These are phyloP conservation scores for Drosophila mauritiana DNA, from an alignment of 1,140 invertebrate species.

Conservation along the genomic window DNA sequence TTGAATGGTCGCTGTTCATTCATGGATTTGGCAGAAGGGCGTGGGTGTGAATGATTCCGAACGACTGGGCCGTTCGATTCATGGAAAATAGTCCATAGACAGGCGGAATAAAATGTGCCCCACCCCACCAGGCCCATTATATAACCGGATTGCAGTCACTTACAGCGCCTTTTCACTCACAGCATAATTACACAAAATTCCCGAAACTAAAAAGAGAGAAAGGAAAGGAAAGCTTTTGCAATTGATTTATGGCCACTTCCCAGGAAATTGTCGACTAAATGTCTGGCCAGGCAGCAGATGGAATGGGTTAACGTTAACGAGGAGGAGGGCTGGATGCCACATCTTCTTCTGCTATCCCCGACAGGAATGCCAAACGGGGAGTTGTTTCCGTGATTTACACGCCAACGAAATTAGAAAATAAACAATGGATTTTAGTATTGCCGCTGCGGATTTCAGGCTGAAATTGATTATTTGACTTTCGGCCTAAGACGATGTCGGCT, in stretches of 20 bases:
- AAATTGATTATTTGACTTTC: constrained; percentile 70
- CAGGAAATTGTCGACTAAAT: constrained; percentile 82
- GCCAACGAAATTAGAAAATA: constrained; percentile 75
- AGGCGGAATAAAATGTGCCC: constrained; percentile 16
- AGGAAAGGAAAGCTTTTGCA: constrained; percentile 54
- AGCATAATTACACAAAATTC: constrained; percentile 62
- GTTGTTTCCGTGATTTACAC: constrained; percentile 81
- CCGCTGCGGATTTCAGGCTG: constrained; percentile 45
- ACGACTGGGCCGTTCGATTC: constrained; percentile 46
- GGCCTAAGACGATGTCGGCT: constrained; percentile 55
- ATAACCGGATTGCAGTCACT: constrained; percentile 42
- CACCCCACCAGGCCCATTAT: constrained; percentile 16
- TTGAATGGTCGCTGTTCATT: constrained; percentile 70
- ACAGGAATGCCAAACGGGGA: constrained; percentile 47
- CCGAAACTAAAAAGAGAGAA: constrained; percentile 3
- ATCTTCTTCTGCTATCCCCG: constrained; percentile 6
- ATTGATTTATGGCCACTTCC: constrained; percentile 82
- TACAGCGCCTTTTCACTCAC: constrained; percentile 36
- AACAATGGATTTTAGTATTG: constrained; percentile 76
- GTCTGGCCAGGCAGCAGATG: constrained; percentile 66
- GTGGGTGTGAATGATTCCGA: constrained; percentile 43
- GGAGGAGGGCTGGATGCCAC: constrained; percentile 4
- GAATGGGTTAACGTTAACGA: constrained; percentile 16
- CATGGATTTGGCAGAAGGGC: constrained; percentile 45
- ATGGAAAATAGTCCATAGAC: constrained; percentile 58